phyloP scores from a whole-genome alignment of 2,797 vertebrate genomes.

The Rhyacichthys aspro region DNA sequence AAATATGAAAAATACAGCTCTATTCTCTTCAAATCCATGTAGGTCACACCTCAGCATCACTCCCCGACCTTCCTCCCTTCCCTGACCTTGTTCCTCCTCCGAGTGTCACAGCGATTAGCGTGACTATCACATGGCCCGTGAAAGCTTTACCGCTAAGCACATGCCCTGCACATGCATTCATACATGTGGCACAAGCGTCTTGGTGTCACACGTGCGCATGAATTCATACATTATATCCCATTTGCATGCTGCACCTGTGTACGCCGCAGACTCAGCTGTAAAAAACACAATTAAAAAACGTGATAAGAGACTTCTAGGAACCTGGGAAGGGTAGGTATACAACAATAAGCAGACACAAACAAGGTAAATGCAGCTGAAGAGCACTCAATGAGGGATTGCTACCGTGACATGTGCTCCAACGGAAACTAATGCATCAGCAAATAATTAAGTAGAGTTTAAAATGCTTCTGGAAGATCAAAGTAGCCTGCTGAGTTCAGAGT shows the following conservation, averaged over 20 bases:
- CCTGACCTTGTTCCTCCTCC: conserved; percentile 43
- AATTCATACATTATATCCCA: conserved; percentile 2
- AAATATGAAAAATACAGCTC: no score
- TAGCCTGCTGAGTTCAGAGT: conserved; percentile 1
- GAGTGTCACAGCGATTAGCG: conserved; percentile 34
- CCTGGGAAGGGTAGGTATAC: not conserved
- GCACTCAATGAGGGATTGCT: conserved; percentile 24
- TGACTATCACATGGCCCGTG: conserved; percentile 39
- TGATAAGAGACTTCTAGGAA: not conserved
- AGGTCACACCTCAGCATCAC: conserved; percentile 9
- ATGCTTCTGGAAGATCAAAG: conserved; percentile 51
- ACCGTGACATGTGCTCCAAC: conserved; percentile 12
- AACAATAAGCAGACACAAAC: not conserved
- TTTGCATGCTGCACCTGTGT: conserved; percentile 41
- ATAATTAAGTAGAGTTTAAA: conserved; percentile 50
- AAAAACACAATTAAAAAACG: not conserved
- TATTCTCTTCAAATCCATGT: not conserved
- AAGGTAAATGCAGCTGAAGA: not conserved
- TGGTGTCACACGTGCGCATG: conserved; percentile 7
- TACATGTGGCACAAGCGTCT: conserved; percentile 42
- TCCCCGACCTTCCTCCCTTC: conserved; percentile 4
- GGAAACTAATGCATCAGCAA: conserved; percentile 54
- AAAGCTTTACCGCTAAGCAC: conserved; percentile 29
- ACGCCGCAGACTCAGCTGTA: not conserved
- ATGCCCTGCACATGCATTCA: conserved; percentile 17